Evolutionary conservation across 2,113 vertebrate species (phyloP).

Genomic region (Spizaetus ornatus): DNA sequence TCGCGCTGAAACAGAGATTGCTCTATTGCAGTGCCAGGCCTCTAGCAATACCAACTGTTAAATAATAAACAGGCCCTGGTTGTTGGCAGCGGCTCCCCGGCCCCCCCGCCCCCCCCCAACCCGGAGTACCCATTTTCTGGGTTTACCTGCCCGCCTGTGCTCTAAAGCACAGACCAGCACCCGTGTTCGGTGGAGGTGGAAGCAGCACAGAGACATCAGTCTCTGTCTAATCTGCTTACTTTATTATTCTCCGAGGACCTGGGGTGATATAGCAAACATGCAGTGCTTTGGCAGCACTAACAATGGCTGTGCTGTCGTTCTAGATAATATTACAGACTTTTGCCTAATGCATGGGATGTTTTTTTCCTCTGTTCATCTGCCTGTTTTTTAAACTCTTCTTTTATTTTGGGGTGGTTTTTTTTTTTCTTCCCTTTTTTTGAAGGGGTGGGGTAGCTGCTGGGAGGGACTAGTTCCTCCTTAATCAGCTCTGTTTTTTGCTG

Average conservation of each 20-base stretch:
- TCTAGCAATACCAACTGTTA: constrained; percentile 85
- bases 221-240: constrained; percentile 72
- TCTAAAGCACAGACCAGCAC: constrained; percentile 17
- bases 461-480: background rate
- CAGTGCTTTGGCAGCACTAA: constrained; percentile 66
- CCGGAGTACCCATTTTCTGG: constrained; percentile 62
- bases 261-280: constrained; percentile 60
- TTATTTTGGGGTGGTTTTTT: background rate
- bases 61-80: constrained; percentile 83
- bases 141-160: constrained; percentile 65
- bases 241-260: constrained; percentile 70
- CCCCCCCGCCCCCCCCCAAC: constrained; percentile 28
- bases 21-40: constrained; percentile 79
- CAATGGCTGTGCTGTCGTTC: constrained; percentile 70
- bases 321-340: constrained; percentile 71
- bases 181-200: constrained; percentile 6
- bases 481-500: background rate
- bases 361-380: constrained; percentile 49
- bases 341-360: constrained; percentile 51
- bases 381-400: background rate
- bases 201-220: constrained; percentile 49
- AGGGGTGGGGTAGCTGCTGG: background rate
- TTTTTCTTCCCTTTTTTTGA: background rate
- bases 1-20: constrained; percentile 75
- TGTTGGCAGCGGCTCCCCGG: constrained; percentile 67